Evolutionary conservation across 2,888 invertebrate species (phyloP), one percentile per base, ranked within the genome.

Genomic region (Pristionchus fissidentatus): DNA sequence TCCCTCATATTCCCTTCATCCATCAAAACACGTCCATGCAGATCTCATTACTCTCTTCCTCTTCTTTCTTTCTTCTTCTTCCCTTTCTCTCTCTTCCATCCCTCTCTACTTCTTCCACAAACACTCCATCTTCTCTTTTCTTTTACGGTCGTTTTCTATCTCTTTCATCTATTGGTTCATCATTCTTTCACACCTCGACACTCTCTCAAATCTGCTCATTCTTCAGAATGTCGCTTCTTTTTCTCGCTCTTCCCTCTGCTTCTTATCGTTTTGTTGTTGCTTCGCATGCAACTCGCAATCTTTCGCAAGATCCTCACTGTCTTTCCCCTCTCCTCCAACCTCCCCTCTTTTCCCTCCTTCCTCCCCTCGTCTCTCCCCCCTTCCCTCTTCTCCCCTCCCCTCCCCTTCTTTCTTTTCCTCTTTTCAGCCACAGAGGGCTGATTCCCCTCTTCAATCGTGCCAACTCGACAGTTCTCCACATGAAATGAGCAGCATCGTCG

Each of bases 401-500:
- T 43, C 43, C n/a, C 60, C 79, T 41, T 38, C 60, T 60, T 49
- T 41, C 43, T 80, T 80, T 60, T 49, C 26, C 52, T 38, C 43
- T 41, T 77, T 55, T 52, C 55, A 35, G 35, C 55, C 49, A 78
- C 55, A 78, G 78, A 35, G 38, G 55, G 78, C 32, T 38, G 78
- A 52, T 49, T 55, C n/a, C 29, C 55, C 35, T 55, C 38, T 78
- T 26, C 26, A 19, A 79, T 32, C 41, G 41, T 60, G 26, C 79
- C 35, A 60, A 41, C 60, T 60, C 41, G 60, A 60, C 79, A 80
- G 57, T 60, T 80, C 52, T 78, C 52, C 43, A 43, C 41, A 78
- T 78, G 35, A 52, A 35, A 52, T 78, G 77, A 78, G 77, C 41
- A 78, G 41, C 38, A 60, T 57, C 79, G 79, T 80, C n/a, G 79